Percentiles rank a stretch among this genome's conserved stretches.
These are phyloP conservation scores for Saimiri boliviensis DNA, from an alignment of 2,113 vertebrate genomes.

Conservation along the genomic window DNA sequence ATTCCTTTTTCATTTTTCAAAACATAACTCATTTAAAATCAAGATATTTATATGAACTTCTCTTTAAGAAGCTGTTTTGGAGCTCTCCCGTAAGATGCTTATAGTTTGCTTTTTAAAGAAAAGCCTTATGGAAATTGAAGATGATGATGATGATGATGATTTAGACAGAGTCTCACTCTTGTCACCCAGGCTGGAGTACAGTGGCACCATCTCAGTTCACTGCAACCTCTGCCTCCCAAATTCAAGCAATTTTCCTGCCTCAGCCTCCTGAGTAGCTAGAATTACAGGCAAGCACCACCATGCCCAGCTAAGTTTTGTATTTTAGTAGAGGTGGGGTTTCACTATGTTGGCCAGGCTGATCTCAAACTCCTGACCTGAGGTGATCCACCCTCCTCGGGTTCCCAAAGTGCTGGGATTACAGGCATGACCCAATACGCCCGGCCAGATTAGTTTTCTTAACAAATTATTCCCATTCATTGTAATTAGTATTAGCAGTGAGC, in stretches of 20 bases:
- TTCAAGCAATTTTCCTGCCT: too few relatives aligned
- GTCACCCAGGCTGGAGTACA: too few relatives aligned
- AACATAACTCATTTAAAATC: slow-evolving; percentile 55
- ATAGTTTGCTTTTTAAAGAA: slow-evolving; percentile 57
- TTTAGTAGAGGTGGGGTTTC: too few relatives aligned
- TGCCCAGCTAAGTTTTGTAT: too few relatives aligned
- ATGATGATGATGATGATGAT: too few relatives aligned
- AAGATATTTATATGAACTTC: slow-evolving; percentile 29
- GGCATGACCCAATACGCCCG: not conserved
- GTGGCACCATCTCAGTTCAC: too few relatives aligned
- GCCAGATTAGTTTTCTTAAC: slow-evolving; percentile 46
- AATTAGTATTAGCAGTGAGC: not conserved
- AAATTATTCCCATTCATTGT: slow-evolving; percentile 6
- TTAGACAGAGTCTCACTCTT: too few relatives aligned
- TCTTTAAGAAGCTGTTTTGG: slow-evolving; percentile 27
- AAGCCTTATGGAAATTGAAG: not conserved
- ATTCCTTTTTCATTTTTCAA: slow-evolving; percentile 62
- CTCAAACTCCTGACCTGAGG: too few relatives aligned
- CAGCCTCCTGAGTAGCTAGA: too few relatives aligned
- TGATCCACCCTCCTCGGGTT: not conserved
- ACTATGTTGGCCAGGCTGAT: too few relatives aligned
- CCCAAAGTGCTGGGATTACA: not conserved
- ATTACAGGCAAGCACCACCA: too few relatives aligned
- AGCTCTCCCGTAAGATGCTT: slow-evolving; percentile 46
- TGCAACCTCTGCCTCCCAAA: too few relatives aligned